Base-by-base conservation (phyloP, 1,140 invertebrate species). In the Brachionus plicatilis region DNA sequence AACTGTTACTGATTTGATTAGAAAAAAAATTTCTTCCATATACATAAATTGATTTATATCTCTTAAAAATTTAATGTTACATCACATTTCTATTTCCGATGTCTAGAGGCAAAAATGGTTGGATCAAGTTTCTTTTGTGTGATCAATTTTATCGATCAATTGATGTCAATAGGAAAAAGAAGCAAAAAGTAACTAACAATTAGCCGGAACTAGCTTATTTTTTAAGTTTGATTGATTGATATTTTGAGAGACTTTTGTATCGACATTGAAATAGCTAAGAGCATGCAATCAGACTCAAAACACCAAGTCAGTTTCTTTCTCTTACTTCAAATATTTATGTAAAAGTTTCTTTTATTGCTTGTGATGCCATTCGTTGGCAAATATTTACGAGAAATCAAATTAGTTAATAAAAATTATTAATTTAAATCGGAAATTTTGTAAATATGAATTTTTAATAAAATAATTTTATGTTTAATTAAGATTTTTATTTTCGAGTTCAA, bases 361-460 rank as follows among this genome's bases (percentile, higher is more conserved):
- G 53, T 60, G 53, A 60, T 60, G 53, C 53, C 53, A 60, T 60
- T 60, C 53, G 17, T 60, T 60, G 53, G 20, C 53, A 68, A 68
- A 68, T 68, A 68, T 68, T 68, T 33, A 72, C 41, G 37, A 72
- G 14, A 72, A 72, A 72, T 72, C 9, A 43, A 72, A 72, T 72
- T 43, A 72, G 68, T 72, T 72, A 72, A 47, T 43, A 72, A 68
- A 43, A 45, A 8, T 72, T 72, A 72, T 72, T 72, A 72, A 72
- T 43, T n/a, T 72, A 72, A 43, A 72, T 17, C 68, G 68, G 68
- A 72, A 72, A 72, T 72, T 72, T 33, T 33, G 66, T 68, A 68
- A 68, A 68, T 68, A 68, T 72, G 37, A 72, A 72, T 72, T 72
- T 43, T 72, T 72, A 72, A 41, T 72, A 72, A 72, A 70, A 70